Base-by-base conservation (phyloP, 2,113 vertebrate genomes). In the Herpailurus yagouaroundi region DNA sequence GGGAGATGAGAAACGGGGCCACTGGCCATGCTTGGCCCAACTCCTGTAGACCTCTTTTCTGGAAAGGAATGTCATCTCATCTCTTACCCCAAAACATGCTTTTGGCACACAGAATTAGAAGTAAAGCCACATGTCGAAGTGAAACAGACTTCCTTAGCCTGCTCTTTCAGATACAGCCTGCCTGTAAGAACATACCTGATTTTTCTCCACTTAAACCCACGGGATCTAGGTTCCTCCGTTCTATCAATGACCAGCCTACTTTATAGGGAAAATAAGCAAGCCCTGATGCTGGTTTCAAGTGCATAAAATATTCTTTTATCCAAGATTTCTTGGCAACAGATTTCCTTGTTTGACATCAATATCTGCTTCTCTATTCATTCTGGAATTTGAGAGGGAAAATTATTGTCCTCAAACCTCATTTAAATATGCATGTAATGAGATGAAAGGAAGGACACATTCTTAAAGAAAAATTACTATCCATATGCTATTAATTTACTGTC, bases 281-380 rank as follows among this genome's bases (percentile, higher is more conserved):
- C 4, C 23, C 18, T 18, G 66, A 57, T 27, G 12, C 25, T 66
- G 31, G 19, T 2, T 55, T 68, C 38, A 23, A 15, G 19, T 31
- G 6, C 1, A 38, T 1, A 41, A 8, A 52, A 5, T 0, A 8
- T 19, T 13, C 16, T 29, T 48, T n/a, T n/a, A 4, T n/a, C 13
- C 23, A 36, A n/a, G 83, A 33, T 45, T 41, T 27, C 16, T 41
- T 33, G 12, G 27, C 6, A 92, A 5, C 14, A 18, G 0, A 33
- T 1, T 45, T 33, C 1, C 12, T 33, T 23, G 18, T 55, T 60
- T 23, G 21, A 69, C 7, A 50, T 9, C 15, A 60, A 1, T n/a
- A 31, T 57, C 52, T 91, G 18, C 11, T 71, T 66, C 36, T 74
- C 55, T 64, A 48, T 21, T 84, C 45, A 74, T 71, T 74, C 74